Base-by-base conservation (phyloP, 2,113 vertebrate species). In the Rafetus swinhoei region DNA sequence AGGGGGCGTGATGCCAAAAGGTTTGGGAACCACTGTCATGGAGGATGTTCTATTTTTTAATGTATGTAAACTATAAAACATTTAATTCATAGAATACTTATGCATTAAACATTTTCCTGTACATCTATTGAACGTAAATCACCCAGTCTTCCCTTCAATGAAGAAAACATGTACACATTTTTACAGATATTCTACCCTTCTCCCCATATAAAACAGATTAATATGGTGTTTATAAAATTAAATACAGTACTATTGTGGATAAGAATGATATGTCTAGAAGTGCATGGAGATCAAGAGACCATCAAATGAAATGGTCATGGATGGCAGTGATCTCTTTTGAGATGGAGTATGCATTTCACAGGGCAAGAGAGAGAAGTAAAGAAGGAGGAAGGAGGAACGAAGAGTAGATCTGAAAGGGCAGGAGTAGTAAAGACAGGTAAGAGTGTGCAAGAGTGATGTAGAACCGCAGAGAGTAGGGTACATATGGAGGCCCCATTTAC, bases 221-320 rank as follows among this genome's bases (percentile, higher is more conserved):
- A 84, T 65, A 6, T 32, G 62, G 16, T 6, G 10, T 11, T 39
- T 39, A 92, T 3, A 57, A 92, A 35, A 9, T 29, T 90, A 72
- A 81, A 69, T 22, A 72, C 19, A 65, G 35, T 39, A 22, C 21
- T n/a, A 24, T 55, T 8, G 45, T 45, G 27, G 0, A 0, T 12
- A 52, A 77, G 12, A 9, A 6, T 27, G 54, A 77, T 84, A 89
- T n/a, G 19, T 74, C 12, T 9, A 77, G 35, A 13, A 50, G 39
- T 27, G 24, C 39, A 50, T 45, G 39, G 74, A 45, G 24, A 77
- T 77, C 74, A 77, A 50, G 21, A 77, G 39, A 50, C 21, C 12
- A 76, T 45, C 39, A 50, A 45, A 77, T 39, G 45, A 87, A 72
- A 85, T 1, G 29, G 39, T n/a, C 9, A 62, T 0, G 3, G 18